A percentile compares a stretch with the other conserved stretches of the same genome.
Evolutionary conservation across 2,888 invertebrate species (phyloP).

Genomic region (Luperina nickerlii): DNA sequence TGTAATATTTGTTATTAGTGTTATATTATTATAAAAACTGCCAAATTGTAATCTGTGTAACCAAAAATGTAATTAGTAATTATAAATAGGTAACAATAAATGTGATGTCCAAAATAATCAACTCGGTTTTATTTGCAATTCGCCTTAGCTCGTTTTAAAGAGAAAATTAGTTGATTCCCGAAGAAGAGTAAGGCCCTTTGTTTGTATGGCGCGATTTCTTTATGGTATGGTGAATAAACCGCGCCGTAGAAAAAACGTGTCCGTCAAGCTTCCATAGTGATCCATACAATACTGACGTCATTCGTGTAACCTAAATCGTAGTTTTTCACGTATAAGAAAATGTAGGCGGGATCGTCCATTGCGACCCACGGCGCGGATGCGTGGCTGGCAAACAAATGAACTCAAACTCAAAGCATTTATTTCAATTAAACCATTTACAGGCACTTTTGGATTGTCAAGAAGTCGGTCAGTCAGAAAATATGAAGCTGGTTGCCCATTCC

Average conservation of each 20-base stretch:
- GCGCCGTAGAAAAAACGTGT: too few species aligned
- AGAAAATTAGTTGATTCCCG: neutral
- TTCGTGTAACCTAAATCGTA: too few species aligned
- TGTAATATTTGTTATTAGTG: conserved; percentile 50
- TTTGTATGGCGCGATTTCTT: too few species aligned
- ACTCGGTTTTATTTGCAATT: conserved; percentile 8
- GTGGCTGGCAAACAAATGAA: neutral
- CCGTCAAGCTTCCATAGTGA: too few species aligned
- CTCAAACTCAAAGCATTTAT: too few species aligned
- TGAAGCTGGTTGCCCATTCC: too few species aligned
- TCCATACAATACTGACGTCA: too few species aligned
- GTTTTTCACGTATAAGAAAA: too few species aligned
- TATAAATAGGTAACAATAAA: conserved; percentile 61
- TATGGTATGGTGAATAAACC: too few species aligned
- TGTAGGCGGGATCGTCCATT: neutral
- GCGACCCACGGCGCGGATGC: neutral
- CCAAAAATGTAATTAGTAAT: conserved; percentile 60
- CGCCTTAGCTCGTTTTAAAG: neutral
- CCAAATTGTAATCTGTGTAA: conserved; percentile 65
- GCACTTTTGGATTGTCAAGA: too few species aligned
- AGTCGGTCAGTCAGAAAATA: too few species aligned
- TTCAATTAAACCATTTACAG: too few species aligned
- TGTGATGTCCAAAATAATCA: conserved; percentile 59
- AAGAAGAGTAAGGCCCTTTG: neutral
- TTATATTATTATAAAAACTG: conserved; percentile 63